Conservation (phyloP, 2,797 vertebrate species). For the Mastacembelus armatus region DNA sequence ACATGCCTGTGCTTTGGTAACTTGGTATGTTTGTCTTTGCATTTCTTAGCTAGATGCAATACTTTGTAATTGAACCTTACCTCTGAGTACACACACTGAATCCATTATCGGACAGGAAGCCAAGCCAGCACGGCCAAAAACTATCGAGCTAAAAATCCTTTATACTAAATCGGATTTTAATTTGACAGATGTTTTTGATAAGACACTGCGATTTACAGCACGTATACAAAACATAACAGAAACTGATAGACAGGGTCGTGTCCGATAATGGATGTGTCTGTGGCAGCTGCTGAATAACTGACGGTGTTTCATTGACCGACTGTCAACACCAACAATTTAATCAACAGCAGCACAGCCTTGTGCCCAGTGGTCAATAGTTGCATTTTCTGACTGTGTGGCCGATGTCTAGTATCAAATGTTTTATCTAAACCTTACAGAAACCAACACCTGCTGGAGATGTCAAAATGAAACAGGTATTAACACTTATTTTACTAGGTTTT, state of each 20-base stretch:
- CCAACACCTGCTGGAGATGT: conserved; percentile 89
- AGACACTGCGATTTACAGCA: background rate
- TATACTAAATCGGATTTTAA: background rate
- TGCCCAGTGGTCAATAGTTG: conserved; percentile 31
- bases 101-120: conserved; percentile 38
- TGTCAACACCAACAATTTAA: background rate
- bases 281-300: background rate
- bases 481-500: conserved; percentile 47
- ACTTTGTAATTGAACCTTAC: background rate
- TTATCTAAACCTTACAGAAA: conserved; percentile 84
- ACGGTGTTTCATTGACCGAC: conserved; percentile 1
- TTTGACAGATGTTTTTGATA: background rate
- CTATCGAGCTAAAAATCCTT: background rate
- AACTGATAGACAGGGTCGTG: background rate
- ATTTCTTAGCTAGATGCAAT: background rate
- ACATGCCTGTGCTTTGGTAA: background rate
- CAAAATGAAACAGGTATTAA: conserved; percentile 88
- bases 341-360: background rate
- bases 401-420: conserved; percentile 71
- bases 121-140: background rate
- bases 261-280: conserved; percentile 37
- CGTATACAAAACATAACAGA: background rate
- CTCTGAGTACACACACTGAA: background rate
- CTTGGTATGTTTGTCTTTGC: background rate
- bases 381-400: conserved; percentile 46